A percentile compares a stretch with the other conserved stretches of the same genome.
These are phyloP conservation scores for Coenonympha glycerion DNA, from an alignment of 2,888 invertebrate species.

Conservation along the genomic window DNA sequence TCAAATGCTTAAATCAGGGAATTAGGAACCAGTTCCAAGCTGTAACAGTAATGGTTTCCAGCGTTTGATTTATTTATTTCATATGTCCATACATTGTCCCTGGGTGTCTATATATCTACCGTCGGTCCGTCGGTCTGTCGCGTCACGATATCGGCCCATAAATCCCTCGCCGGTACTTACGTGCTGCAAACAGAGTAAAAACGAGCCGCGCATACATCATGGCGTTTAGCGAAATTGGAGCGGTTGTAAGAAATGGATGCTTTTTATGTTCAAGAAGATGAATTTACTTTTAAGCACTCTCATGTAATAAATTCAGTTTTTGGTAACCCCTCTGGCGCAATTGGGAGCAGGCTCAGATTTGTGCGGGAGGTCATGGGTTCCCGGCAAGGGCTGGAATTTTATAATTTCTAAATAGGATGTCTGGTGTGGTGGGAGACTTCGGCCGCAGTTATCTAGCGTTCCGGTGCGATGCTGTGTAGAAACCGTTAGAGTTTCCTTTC, in stretches of 20 bases:
- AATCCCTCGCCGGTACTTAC: conserved; percentile 34
- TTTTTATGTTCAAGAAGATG: neutral
- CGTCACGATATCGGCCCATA: conserved; percentile 27
- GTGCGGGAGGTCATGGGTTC: too few species aligned
- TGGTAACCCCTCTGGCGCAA: too few species aligned
- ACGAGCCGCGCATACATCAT: conserved; percentile 15
- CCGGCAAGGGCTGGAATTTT: too few species aligned
- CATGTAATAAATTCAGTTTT: neutral
- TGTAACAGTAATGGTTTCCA: neutral
- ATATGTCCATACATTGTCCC: neutral
- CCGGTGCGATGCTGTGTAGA: too few species aligned
- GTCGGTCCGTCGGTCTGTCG: conserved; percentile 21
- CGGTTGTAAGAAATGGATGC: neutral
- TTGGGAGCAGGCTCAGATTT: too few species aligned
- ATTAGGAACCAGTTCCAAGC: too few species aligned
- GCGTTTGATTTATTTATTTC: neutral
- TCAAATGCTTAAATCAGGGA: too few species aligned
- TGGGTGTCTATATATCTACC: conserved; percentile 1
- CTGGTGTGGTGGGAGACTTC: too few species aligned
- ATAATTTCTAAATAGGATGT: too few species aligned
- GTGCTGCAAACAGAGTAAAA: conserved; percentile 26
- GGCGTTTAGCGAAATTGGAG: conserved; percentile 9
- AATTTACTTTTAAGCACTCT: neutral
- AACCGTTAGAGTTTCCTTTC: too few species aligned
- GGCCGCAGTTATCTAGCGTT: too few species aligned